A percentile compares a stretch with the other conserved stretches of the same genome.
Conservation (phyloP, 1,140 invertebrate species). For the Drosophila kikkawai region DNA sequence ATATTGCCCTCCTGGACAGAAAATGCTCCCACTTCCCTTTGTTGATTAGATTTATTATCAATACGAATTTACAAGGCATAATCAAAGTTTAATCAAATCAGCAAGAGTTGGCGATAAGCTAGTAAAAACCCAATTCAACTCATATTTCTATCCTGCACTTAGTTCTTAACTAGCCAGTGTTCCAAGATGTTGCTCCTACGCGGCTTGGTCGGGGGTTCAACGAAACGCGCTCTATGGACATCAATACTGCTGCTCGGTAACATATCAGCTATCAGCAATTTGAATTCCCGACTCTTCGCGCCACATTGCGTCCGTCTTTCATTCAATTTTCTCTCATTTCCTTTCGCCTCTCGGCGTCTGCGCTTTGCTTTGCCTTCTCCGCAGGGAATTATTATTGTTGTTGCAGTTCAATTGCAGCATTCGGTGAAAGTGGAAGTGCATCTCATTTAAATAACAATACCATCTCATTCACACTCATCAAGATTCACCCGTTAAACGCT, state of each 20-base stretch:
- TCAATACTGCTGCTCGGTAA: slow-evolving; percentile 32
- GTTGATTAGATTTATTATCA: slow-evolving; percentile 14
- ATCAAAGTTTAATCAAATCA: slow-evolving; percentile 35
- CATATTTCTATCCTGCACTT: slow-evolving; percentile 4
- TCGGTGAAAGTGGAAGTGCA: slow-evolving; percentile 33
- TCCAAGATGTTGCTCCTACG: slow-evolving; percentile 13
- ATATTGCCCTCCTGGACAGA: background rate
- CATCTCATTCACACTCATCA: background rate
- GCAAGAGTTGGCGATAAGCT: slow-evolving; percentile 22
- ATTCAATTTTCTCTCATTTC: slow-evolving; percentile 14
- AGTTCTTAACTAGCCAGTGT: slow-evolving; percentile 14
- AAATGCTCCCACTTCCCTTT: background rate
- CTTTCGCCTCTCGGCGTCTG: slow-evolving; percentile 18
- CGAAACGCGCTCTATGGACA: background rate
- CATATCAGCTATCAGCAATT: slow-evolving; percentile 5
- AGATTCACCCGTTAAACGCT: background rate
- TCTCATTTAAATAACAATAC: slow-evolving; percentile 15
- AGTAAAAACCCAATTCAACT: background rate
- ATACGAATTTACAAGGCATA: slow-evolving; percentile 11
- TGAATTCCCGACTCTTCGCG: slow-evolving; percentile 12
- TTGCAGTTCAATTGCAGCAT: slow-evolving; percentile 37
- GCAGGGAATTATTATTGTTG: slow-evolving; percentile 13
- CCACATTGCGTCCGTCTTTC: background rate
- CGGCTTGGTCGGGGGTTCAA: background rate
- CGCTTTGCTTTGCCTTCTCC: slow-evolving; percentile 3